Base-by-base conservation (phyloP, 2,113 vertebrate species). In the Tinamus guttatus region DNA sequence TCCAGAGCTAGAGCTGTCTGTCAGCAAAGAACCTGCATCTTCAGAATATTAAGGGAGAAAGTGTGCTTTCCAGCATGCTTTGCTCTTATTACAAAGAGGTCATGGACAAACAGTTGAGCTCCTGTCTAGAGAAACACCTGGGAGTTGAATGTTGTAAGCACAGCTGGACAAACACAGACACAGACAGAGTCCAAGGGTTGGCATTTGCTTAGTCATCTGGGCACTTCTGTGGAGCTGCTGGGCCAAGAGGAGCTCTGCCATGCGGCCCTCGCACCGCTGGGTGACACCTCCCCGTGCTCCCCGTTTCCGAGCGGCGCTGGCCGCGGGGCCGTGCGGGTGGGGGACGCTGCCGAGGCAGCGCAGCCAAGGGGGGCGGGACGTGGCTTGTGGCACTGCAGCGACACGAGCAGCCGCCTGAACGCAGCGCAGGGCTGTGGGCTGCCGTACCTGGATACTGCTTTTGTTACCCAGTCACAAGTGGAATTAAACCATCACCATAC, bases 1-100 rank as follows among this genome's bases (percentile, higher is more conserved):
- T 21, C 63, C 64, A 5, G 13, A 49, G 32, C 3, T 8, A 34
- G 64, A 73, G 40, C 30, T 52, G 20, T 45, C 64, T 1, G 13
- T 19, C 34, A 6, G 2, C 24, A 77, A 59, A 14, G 34, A 43
- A 4, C 27, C 56, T 9, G 12, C 9, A 3, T 1, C 11, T 22
- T 20, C 4, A 30, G 32, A 25, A 3, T 1, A 19, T 0, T 5
- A 54, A 16, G 56, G 49, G 9, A 27, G 38, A 59, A 24, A 47
- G 3, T 19, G 5, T 5, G 32, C 5, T 2, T 14, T 70, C 67
- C 68, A 27, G n/a, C 27, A 9, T 56, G 24, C 18, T 51, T 36
- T 24, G 34, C 13, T 45, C n/a, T 47, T 47, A 18, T 24, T 51
- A 24, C 24, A 49, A 27, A 70, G 10, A 51, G 22, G 10, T 18